These are phyloP conservation scores for Bombyx mandarina DNA, from an alignment of 1,140 invertebrate genomes.

Conservation along the genomic window DNA sequence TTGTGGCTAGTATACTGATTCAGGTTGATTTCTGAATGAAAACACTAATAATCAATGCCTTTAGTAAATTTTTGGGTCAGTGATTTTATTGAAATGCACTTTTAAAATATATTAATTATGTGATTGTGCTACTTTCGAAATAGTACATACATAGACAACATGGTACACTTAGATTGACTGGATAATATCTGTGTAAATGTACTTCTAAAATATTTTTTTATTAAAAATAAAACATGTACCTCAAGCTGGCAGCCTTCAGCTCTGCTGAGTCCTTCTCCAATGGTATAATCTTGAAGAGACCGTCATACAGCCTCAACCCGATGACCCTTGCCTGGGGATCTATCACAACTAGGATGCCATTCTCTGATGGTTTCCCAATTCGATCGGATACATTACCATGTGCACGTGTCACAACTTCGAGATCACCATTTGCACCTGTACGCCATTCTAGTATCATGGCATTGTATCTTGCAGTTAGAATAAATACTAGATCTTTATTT, in stretches of 20 bases:
- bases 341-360: conserved; percentile 94
- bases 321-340: conserved; percentile 96
- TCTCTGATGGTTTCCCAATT: conserved; percentile 92
- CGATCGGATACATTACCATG: conserved; percentile 96
- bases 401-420: conserved; percentile 95
- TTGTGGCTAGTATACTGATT: too few species aligned
- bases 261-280: conserved; percentile 94
- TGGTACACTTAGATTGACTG: too few species aligned
- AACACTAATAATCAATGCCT: too few species aligned
- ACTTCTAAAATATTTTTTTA: background rate
- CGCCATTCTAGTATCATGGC: conserved; percentile 97
- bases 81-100: too few species aligned
- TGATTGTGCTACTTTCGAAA: too few species aligned
- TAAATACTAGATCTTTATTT: conserved; percentile 94
- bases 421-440: conserved; percentile 74
- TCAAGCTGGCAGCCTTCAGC: conserved; percentile 93
- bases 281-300: conserved; percentile 96
- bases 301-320: conserved; percentile 95
- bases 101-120: too few species aligned
- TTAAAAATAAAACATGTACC: conserved; percentile 53
- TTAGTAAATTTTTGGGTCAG: too few species aligned
- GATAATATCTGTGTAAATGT: too few species aligned
- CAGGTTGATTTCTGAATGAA: too few species aligned
- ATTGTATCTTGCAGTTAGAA: conserved; percentile 94
- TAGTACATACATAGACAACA: too few species aligned